Base-by-base conservation (phyloP, 2,888 invertebrate species). In the Plutella xylostella region DNA sequence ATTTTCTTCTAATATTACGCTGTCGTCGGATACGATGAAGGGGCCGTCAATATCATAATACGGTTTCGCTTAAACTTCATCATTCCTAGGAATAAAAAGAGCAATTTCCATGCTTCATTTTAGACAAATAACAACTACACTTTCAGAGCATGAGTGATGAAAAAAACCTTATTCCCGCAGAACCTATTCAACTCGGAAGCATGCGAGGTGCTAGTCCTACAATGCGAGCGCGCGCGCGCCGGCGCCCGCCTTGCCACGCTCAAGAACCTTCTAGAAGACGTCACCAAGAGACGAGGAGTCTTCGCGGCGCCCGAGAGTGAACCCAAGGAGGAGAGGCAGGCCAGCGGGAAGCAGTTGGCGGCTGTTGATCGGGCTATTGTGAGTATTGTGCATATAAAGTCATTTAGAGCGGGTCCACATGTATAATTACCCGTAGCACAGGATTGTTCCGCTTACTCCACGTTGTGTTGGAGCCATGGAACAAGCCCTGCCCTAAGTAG, bases 121-220 rank as follows among this genome's bases (percentile, higher is more conserved):
- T n/a, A n/a, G n/a, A n/a, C n/a, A n/a, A n/a, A n/a, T n/a, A n/a
- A n/a, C n/a, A n/a, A n/a, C n/a, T n/a, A n/a, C n/a, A n/a, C n/a
- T n/a, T n/a, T n/a, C n/a, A n/a, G n/a, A n/a, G n/a, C n/a, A n/a
- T n/a, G n/a, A n/a, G n/a, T 25, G 25, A 5, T 5, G 25, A 25
- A 25, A 25, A 25, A 25, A 25, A 25, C 9, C 9, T 28, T 28
- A 7, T 33, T 14, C 37, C 18, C 37, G 5, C 37, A 74, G 76
- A 58, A 56, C 2, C 55, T 58, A 30, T 47, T 73, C 0, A 48
- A 63, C 0, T 58, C 59, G 3, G 65, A 66, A 4, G 57, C 64
- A 0, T 70, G 74, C 38, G 80, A 79, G 49, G 48, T 74, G 0
- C 47, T 79, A 0, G 74, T 79, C 3, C 37, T 68, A 0, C 60